Evolutionary conservation across 1,140 invertebrate genomes (phyloP).

Genomic region (Callitettix versicolor): DNA sequence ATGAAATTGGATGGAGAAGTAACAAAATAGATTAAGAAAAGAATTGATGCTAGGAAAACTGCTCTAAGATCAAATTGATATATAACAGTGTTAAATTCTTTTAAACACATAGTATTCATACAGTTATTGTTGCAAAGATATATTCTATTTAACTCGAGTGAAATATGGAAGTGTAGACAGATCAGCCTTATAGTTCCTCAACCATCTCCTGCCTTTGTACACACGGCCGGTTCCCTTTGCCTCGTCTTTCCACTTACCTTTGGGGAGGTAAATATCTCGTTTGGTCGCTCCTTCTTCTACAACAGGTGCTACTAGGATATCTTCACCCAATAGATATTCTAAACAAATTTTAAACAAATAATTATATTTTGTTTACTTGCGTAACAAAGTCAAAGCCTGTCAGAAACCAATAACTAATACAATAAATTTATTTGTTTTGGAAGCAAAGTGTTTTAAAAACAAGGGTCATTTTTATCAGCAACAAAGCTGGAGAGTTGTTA

Average conservation of each 20-base stretch:
- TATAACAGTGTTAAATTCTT: too few species aligned
- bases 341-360: constrained; percentile 18
- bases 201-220: constrained; percentile 49
- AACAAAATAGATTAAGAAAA: too few species aligned
- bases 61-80: too few species aligned
- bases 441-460: not conserved
- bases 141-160: constrained; percentile 8
- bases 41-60: too few species aligned
- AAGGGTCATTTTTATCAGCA: not conserved
- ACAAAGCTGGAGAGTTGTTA: too few species aligned
- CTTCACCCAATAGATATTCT: constrained; percentile 77
- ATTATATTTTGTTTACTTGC: constrained; percentile 8
- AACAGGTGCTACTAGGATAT: constrained; percentile 77
- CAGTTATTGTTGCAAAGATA: too few species aligned
- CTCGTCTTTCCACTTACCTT: constrained; percentile 53
- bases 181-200: constrained; percentile 52
- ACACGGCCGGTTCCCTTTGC: constrained; percentile 34
- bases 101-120: too few species aligned
- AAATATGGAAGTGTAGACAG: constrained; percentile 57
- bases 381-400: too few species aligned
- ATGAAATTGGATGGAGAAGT: too few species aligned
- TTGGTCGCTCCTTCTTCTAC: constrained; percentile 48
- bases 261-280: constrained; percentile 67
- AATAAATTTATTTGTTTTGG: not conserved
- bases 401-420: not conserved